These are phyloP conservation scores for Vandiemenella viatica DNA, from an alignment of 2,888 invertebrate species.

Conservation along the genomic window DNA sequence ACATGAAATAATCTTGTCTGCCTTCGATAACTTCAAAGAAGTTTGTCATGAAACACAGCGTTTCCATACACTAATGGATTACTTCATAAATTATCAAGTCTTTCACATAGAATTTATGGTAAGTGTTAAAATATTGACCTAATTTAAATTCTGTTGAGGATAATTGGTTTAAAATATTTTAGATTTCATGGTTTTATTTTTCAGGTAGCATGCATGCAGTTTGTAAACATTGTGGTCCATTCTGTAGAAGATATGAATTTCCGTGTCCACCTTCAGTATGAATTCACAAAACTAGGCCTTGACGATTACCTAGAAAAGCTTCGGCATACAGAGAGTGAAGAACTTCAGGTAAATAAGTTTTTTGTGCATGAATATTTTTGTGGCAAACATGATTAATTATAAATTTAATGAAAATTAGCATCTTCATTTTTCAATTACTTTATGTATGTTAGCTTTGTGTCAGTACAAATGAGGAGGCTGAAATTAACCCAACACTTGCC, in stretches of 20 bases:
- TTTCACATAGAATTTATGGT: constrained; percentile 99
- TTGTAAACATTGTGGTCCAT: constrained; percentile 97
- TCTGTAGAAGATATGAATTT: constrained; percentile 99
- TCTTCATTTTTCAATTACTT: too few species aligned
- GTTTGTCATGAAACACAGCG: constrained; percentile 69
- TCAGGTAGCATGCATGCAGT: constrained; percentile 95
- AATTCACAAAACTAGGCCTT: constrained; percentile 88
- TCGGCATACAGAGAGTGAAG: constrained; percentile 87
- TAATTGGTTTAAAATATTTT: neutral
- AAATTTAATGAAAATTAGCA: too few species aligned
- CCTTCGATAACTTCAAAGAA: constrained; percentile 96
- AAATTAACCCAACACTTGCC: too few species aligned
- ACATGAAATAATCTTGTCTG: constrained; percentile 92
- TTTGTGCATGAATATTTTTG: too few species aligned
- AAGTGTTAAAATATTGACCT: constrained; percentile 28
- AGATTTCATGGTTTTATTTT: constrained; percentile 14
- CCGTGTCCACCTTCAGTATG: constrained; percentile 93
- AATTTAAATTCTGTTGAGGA: neutral
- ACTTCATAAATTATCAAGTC: constrained; percentile 88
- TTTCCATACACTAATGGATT: constrained; percentile 95
- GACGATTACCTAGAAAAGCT: constrained; percentile 90
- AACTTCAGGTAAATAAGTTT: constrained; percentile 62
- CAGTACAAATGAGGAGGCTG: too few species aligned
- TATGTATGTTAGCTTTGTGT: too few species aligned
- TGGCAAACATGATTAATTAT: too few species aligned